Conservation (phyloP, 2,888 invertebrate genomes). For the Alentia gelatinosa region DNA sequence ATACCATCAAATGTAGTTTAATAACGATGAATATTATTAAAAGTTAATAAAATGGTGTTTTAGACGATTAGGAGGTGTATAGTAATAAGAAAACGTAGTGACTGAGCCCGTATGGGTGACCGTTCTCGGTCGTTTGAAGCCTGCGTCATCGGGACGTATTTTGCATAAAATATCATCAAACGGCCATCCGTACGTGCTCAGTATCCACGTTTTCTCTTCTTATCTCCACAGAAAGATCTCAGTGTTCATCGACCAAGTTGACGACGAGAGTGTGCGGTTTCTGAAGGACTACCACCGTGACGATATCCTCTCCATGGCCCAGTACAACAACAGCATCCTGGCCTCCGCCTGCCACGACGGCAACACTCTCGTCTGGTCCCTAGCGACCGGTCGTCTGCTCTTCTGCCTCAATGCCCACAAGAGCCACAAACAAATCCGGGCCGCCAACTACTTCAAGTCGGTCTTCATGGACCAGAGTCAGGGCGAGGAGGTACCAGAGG, state of each 20-base stretch:
- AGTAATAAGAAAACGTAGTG: no score
- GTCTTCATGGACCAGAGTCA: background rate
- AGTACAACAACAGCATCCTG: conserved; percentile 77
- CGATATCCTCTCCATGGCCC: conserved; percentile 87
- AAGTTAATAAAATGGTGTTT: no score
- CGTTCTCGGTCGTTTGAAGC: no score
- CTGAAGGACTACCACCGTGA: conserved; percentile 84
- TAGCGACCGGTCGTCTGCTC: conserved; percentile 85
- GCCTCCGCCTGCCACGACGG: conserved; percentile 87
- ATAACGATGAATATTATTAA: no score
- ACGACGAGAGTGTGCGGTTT: conserved; percentile 27
- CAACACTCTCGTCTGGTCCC: conserved; percentile 89
- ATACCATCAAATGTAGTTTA: no score
- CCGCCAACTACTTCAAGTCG: conserved; percentile 9
- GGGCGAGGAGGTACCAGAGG: background rate
- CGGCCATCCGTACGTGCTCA: no score
- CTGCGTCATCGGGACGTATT: no score
- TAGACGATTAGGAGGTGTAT: no score
- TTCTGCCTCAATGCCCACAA: conserved; percentile 42
- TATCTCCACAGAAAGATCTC: conserved; percentile 69
- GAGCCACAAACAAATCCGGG: background rate
- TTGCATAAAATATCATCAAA: no score
- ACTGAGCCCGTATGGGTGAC: no score
- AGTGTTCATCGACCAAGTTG: conserved; percentile 56
- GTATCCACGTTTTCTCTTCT: no score